Percentiles rank a stretch among this genome's conserved stretches.
Conservation (phyloP, 2,113 vertebrate genomes). For the Catharus bicknelli region DNA sequence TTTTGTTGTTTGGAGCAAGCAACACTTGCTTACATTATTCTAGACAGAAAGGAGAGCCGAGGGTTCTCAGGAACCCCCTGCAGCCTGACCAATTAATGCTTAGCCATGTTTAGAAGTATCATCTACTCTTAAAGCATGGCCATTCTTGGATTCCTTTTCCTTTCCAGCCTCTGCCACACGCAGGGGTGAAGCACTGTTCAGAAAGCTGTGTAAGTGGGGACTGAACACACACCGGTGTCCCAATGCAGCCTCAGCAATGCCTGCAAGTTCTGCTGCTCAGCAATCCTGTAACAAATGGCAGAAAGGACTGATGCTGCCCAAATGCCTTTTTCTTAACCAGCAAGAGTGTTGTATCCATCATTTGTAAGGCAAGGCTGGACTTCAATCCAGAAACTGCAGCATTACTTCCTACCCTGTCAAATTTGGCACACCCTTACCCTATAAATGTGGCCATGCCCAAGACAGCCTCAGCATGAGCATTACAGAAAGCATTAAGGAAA, state of each 20-base stretch:
- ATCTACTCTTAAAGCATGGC: background rate
- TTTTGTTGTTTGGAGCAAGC: background rate
- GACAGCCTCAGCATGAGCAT: background rate
- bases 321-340: background rate
- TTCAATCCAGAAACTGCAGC: background rate
- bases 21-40: background rate
- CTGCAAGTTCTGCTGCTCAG: background rate
- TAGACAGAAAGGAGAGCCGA: background rate
- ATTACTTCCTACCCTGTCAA: background rate
- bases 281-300: background rate
- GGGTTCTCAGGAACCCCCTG: background rate
- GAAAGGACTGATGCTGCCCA: background rate
- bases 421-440: background rate
- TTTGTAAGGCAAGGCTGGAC: background rate
- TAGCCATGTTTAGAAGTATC: background rate
- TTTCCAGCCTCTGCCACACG: background rate
- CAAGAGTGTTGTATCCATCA: background rate
- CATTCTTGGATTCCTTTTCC: background rate
- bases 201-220: background rate
- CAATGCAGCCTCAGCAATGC: rapidly evolving
- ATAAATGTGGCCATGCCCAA: background rate
- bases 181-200: background rate
- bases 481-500: background rate
- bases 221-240: rapidly evolving
- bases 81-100: background rate